A percentile compares a stretch with the other conserved stretches of the same genome.
These are phyloP conservation scores for Pseudorasbora parva DNA, from an alignment of 2,113 vertebrate genomes.

Conservation along the genomic window DNA sequence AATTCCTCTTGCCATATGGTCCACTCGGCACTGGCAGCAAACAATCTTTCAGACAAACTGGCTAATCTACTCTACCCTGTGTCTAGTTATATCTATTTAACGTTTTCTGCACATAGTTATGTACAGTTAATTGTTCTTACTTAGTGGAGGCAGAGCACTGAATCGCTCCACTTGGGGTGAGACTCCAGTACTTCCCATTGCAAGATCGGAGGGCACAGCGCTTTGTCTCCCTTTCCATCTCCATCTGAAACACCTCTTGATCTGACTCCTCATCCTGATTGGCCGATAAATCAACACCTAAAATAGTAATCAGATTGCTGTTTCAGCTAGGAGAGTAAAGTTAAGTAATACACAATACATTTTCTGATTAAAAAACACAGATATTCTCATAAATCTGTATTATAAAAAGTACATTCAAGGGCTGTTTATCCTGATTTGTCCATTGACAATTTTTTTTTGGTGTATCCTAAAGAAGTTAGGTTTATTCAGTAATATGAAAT, in stretches of 20 bases:
- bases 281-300: constrained; percentile 95
- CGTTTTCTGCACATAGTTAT: background rate
- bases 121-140: constrained; percentile 73
- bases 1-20: constrained; percentile 14
- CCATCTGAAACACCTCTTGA: constrained; percentile 96
- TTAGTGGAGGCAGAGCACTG: constrained; percentile 90
- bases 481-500: too few relatives aligned
- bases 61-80: background rate
- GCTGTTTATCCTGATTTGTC: background rate
- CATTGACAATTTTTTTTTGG: too few relatives aligned
- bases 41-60: background rate
- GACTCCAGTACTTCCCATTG: constrained; percentile 95
- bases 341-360: background rate
- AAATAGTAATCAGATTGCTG: constrained; percentile 24
- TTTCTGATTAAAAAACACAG: background rate
- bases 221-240: constrained; percentile 92
- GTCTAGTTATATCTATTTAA: background rate
- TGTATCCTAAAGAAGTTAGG: too few relatives aligned
- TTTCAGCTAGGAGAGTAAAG: background rate
- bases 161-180: constrained; percentile 86
- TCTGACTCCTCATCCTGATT: constrained; percentile 95
- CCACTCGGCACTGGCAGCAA: background rate
- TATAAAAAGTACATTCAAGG: background rate
- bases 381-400: background rate
- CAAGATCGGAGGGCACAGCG: constrained; percentile 89